Percentiles rank a stretch among this genome's conserved stretches.
phyloP scores from a whole-genome alignment of 1,140 invertebrate species.

The Leptopilina clavipes region DNA sequence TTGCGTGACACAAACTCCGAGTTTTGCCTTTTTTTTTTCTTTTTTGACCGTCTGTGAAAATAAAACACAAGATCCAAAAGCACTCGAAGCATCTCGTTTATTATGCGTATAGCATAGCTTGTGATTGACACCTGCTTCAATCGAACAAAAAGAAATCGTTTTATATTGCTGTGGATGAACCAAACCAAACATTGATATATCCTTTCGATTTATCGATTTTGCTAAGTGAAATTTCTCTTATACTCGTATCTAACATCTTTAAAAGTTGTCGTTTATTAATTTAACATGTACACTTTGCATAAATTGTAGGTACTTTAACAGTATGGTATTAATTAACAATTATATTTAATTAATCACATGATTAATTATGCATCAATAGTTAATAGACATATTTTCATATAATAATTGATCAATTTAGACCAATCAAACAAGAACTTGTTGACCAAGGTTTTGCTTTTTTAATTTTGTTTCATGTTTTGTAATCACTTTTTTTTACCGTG shows the following conservation, averaged over 20 bases:
- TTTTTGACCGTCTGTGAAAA: conserved; percentile 51
- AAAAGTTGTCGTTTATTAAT: background rate
- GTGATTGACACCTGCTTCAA: conserved; percentile 58
- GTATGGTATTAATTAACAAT: no score
- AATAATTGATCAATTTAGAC: no score
- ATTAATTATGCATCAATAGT: no score
- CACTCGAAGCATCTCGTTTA: conserved; percentile 60
- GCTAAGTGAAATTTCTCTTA: conserved; percentile 4
- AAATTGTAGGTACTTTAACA: no score
- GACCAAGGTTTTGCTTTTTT: no score
- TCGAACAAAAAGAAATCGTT: conserved; percentile 40
- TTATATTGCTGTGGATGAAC: conserved; percentile 14
- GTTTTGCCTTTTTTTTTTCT: conserved; percentile 38
- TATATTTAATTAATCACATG: no score
- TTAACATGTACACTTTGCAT: background rate
- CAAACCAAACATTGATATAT: conserved; percentile 31
- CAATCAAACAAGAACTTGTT: no score
- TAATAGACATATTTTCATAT: no score
- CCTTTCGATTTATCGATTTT: conserved; percentile 27
- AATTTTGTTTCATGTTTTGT: no score
- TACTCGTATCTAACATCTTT: conserved; percentile 1
- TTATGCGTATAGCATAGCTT: conserved; percentile 58
- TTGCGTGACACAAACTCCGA: conserved; percentile 57
- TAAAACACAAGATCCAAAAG: conserved; percentile 40
- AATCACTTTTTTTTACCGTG: background rate